Evolutionary conservation across 2,113 vertebrate species (phyloP).

Genomic region (Vanacampus margaritifer): DNA sequence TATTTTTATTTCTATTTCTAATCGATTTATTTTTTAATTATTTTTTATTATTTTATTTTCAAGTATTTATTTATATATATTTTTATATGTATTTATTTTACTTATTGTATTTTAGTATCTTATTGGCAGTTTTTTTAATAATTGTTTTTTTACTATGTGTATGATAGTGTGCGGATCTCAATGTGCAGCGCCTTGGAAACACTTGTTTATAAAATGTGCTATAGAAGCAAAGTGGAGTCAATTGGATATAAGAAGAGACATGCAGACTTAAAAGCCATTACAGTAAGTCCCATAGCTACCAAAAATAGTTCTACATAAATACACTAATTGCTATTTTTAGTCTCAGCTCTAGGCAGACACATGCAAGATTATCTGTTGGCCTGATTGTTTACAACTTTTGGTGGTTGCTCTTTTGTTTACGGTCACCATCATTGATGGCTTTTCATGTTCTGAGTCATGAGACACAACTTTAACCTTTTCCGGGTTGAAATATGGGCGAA

Average conservation of each 20-base stretch:
- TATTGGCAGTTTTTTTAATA: too few relatives aligned
- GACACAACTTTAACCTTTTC: not conserved
- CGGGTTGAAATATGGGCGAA: not conserved
- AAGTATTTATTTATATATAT: too few relatives aligned
- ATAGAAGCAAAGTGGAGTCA: too few relatives aligned
- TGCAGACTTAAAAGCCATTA: not conserved
- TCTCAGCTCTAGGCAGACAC: not conserved
- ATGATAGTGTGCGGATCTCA: too few relatives aligned
- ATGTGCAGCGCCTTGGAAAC: too few relatives aligned
- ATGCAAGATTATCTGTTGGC: not conserved
- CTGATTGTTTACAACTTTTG: not conserved
- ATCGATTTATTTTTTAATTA: too few relatives aligned
- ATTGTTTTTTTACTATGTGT: too few relatives aligned
- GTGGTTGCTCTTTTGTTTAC: not conserved
- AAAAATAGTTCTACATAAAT: constrained; percentile 16
- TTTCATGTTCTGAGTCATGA: not conserved
- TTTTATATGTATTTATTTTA: too few relatives aligned
- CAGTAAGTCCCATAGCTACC: not conserved
- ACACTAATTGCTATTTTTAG: constrained; percentile 16
- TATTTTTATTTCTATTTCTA: too few relatives aligned
- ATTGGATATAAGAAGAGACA: constrained; percentile 2
- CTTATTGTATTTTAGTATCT: too few relatives aligned
- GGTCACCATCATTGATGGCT: not conserved
- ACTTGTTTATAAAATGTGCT: too few relatives aligned
- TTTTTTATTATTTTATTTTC: too few relatives aligned